Percentiles rank a stretch among this genome's conserved stretches.
phyloP scores from a whole-genome alignment of 2,797 vertebrate species.

The Ctenopoma kingsleyae region DNA sequence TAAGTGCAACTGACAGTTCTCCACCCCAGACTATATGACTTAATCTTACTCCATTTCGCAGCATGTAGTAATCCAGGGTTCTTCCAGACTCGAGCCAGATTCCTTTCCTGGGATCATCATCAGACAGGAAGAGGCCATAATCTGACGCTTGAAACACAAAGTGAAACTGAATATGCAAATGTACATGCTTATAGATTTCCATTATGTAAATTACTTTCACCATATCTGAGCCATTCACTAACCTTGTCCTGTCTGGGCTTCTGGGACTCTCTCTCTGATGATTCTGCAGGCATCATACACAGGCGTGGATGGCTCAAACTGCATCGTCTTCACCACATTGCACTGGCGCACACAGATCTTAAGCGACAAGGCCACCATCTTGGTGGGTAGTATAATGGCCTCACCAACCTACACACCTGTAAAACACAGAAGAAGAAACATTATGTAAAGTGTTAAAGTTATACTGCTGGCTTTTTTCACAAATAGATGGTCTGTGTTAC shows the following conservation, averaged over 20 bases:
- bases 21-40: slow-evolving; percentile 44
- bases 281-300: slow-evolving; percentile 97
- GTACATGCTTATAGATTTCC: slow-evolving; percentile 15
- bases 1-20: slow-evolving; percentile 43
- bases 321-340: slow-evolving; percentile 99
- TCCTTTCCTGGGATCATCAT: slow-evolving; percentile 97
- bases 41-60: slow-evolving; percentile 94
- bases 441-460: not conserved
- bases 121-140: slow-evolving; percentile 96
- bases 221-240: slow-evolving; percentile 26
- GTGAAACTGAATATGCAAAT: slow-evolving; percentile 35
- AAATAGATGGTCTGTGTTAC: slow-evolving; percentile 5
- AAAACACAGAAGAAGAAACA: slow-evolving; percentile 25
- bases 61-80: slow-evolving; percentile 99
- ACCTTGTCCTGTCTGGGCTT: slow-evolving; percentile 98
- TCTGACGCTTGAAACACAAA: slow-evolving; percentile 90
- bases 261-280: slow-evolving; percentile 95
- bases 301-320: slow-evolving; percentile 96
- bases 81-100: slow-evolving; percentile 98
- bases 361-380: slow-evolving; percentile 96
- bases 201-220: slow-evolving; percentile 32
- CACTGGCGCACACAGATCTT: slow-evolving; percentile 99
- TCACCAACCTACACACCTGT: slow-evolving; percentile 75
- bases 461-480: not conserved
- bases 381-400: slow-evolving; percentile 71